Evolutionary conservation across 2,888 invertebrate genomes (phyloP), one percentile per base, ranked within the genome.

Genomic region (Tanytarsus gracilentus): DNA sequence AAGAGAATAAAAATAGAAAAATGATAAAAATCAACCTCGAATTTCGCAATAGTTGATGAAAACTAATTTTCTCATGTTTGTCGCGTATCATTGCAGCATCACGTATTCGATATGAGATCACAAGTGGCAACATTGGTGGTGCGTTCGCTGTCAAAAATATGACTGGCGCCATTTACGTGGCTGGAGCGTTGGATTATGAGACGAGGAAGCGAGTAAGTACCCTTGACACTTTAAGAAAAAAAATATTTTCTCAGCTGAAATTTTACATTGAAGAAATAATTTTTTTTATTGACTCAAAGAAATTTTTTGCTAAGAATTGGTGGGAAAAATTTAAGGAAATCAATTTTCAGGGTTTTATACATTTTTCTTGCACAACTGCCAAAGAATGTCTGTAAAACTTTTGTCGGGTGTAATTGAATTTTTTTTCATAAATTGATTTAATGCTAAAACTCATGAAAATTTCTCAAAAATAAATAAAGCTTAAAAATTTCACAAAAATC

Each of bases 91-190:
- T n/a, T 11, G 63, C 82, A 94, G 95, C 94, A 75, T 95, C 95
- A 79, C 90, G 92, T 83, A 93, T 97, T 83, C 92, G 94, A 81
- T 97, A 97, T 81, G 95, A 96, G 86, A 96, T 97, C 78, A 95
- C 94, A 77, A 92, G 92, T 84, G 96, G 96, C 80, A 97, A 97
- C 86, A 86, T 93, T 82, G 95, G 95, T 65, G 96, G 95, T 69
- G 95, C 95, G 36, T 96, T 96, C 75, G 95, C 94, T 68, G 95
- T 96, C 72, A 94, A 95, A 79, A 94, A 94, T 77, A 94, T 94
- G 88, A 96, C 96, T 66, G 97, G 97, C 68, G 96, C 96, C 73
- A 96, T 97, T 76, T 96, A 94, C 78, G 95, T 97, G 67, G 95
- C 95, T 62, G 95, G 95, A 66, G 91, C 94, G 63, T 82, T 97